Evolutionary conservation across 2,888 invertebrate genomes (phyloP), one percentile per base, ranked within the genome.

Genomic region (Augochlorella aurata): DNA sequence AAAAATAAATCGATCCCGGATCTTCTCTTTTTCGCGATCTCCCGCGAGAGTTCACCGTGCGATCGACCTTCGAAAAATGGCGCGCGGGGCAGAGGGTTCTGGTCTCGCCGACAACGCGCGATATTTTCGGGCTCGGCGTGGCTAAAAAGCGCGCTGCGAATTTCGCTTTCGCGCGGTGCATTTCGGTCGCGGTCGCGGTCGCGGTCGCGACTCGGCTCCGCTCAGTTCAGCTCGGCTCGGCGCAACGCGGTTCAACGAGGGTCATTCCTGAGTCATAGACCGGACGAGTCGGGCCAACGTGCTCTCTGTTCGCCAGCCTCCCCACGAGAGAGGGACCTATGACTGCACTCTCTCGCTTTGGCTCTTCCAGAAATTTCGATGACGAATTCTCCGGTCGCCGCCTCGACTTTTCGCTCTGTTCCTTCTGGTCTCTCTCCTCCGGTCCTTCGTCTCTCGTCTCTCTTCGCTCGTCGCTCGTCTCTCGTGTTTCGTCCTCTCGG

Each of bases 191-290:
- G 66, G 21, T 21, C 21, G 54, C 38, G 68, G 29, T 29, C 38
- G 38, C 38, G 38, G 38, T 38, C 75, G 45, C 71, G 16, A 24
- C 67, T n/a, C 65, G 61, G 68, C 68, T 70, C 80, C 88, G 92
- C 92, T 92, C 92, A 92, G 38, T 38, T 38, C 38, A 38, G 38
- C 38, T 5, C 38, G 38, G 38, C 73, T 44, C 70, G 18, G 47
- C 65, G 12, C 65, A 38, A 63, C 68, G 66, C 82, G 88, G 92
- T 92, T 92, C 92, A 92, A 89, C 91, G 88, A 91, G 92, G 92
- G 92, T 93, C 92, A 92, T 91, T 90, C 90, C 90, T 91, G 92
- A 92, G 92, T 92, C 92, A 92, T 88, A 91, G 92, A 92, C 92
- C 92, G 92, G 92, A 92, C 92, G 91, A 85, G 84, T 87, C 86